Evolutionary conservation across 2,113 vertebrate species (phyloP), one percentile per base, ranked within the genome.

Genomic region (Rhinolophus ferrumequinum): DNA sequence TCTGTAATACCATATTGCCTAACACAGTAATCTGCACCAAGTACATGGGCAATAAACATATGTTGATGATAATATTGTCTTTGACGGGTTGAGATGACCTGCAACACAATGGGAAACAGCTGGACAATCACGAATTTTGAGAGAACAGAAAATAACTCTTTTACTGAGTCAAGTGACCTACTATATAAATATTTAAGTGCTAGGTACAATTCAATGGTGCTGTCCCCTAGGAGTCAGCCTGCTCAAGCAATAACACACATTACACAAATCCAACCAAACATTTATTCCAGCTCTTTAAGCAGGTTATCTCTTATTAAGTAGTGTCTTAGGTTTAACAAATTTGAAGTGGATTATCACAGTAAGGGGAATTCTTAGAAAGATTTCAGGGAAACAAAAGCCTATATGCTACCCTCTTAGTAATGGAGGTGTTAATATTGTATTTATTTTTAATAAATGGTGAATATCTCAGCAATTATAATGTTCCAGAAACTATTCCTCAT

Each of bases 301-400:
- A 91, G 3, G 79, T 75, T 47, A 33, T 66, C 38, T 62, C 15
- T 87, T 76, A 69, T 79, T 88, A 88, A 13, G 11, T 11, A 56
- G 41, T 56, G 7, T 85, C 5, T 76, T 70, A 76, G 6, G 3
- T 35, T 76, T 70, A 76, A 88, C 18, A 33, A 79, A 47, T 62
- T n/a, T 33, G 50, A 83, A 88, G 26, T 80, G 41, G 52, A 54
- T 88, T 82, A 24, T 83, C 58, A 79, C 56, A 79, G 52, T 33
- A 95, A 93, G 7, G 28, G 70, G 21, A 60, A 92, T 85, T 87
- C 54, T 83, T 69, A 90, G 64, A 90, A 92, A 67, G 38, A 90
- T 41, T 88, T 93, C 28, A 89, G 33, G 47, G 38, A 60, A 93
- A 28, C 28, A 64, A 44, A 81, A 76, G 24, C 54, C 10, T 70